Evolutionary conservation across 2,888 invertebrate genomes (phyloP).

Genomic region (Thumatha senex): DNA sequence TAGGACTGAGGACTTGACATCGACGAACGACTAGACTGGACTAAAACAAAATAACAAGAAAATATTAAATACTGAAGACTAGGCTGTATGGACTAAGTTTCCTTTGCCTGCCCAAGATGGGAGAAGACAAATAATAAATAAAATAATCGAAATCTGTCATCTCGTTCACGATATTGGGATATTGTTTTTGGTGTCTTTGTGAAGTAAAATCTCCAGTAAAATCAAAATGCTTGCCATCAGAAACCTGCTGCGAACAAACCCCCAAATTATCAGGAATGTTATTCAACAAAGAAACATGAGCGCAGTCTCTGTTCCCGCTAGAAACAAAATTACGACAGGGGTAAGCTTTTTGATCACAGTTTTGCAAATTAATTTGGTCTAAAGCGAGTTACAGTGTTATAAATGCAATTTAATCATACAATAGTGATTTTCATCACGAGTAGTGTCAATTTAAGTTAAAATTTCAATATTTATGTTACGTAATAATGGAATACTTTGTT

Average conservation of each 20-base stretch:
- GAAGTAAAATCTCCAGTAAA: slow-evolving; percentile 20
- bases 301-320: slow-evolving; percentile 56
- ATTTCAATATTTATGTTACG: slow-evolving; percentile 35
- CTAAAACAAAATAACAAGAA: no score
- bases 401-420: neutral
- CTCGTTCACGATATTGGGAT: no score
- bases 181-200: slow-evolving; percentile 14
- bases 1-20: no score
- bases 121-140: no score
- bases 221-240: slow-evolving; percentile 65
- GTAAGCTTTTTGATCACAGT: slow-evolving; percentile 46
- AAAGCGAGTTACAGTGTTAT: neutral
- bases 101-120: no score
- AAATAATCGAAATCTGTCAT: no score
- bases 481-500: slow-evolving; percentile 33
- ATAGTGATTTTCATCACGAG: no score
- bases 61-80: no score
- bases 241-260: slow-evolving; percentile 57
- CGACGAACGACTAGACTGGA: no score
- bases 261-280: slow-evolving; percentile 59
- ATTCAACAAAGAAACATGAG: slow-evolving; percentile 69
- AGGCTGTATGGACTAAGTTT: no score
- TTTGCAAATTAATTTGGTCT: neutral
- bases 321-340: slow-evolving; percentile 59
- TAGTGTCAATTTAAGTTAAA: neutral